A percentile compares a stretch with the other conserved stretches of the same genome.
Evolutionary conservation across 1,140 invertebrate genomes (phyloP).

Genomic region (Oncopodura yosiiana): DNA sequence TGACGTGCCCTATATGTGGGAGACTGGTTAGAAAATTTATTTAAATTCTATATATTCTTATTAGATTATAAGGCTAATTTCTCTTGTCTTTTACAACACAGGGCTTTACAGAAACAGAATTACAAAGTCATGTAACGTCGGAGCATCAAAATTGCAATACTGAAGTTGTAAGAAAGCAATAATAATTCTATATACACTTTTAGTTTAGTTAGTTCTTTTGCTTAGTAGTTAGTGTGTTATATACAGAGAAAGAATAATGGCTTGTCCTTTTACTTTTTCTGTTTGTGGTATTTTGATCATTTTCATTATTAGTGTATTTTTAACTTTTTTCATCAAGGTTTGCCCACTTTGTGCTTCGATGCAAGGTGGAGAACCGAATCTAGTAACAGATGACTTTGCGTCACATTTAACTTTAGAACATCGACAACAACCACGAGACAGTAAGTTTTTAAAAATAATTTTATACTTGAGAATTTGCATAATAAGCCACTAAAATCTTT

Average conservation of each 20-base stretch:
- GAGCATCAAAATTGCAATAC: constrained; percentile 75
- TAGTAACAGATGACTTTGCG: constrained; percentile 94
- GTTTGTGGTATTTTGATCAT: no score
- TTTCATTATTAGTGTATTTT: constrained; percentile 4
- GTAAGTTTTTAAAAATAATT: constrained; percentile 7
- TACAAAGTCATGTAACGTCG: constrained; percentile 84
- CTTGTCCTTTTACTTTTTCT: no score
- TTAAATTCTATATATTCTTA: no score
- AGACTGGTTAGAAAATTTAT: no score
- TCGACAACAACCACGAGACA: constrained; percentile 63
- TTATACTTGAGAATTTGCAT: not conserved
- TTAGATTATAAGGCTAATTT: no score
- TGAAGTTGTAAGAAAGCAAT: constrained; percentile 60
- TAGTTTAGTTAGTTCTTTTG: constrained; percentile 4
- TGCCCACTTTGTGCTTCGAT: constrained; percentile 93
- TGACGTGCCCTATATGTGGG: constrained; percentile 93
- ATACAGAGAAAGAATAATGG: no score
- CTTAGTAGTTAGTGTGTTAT: no score
- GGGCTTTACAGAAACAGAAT: constrained; percentile 82
- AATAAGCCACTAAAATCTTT: not conserved
- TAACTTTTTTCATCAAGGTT: constrained; percentile 48
- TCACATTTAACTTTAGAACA: constrained; percentile 92
- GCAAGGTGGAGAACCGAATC: constrained; percentile 91
- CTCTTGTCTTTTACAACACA: no score
- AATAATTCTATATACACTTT: constrained; percentile 1